Evolutionary conservation across 2,797 vertebrate genomes (phyloP).

Genomic region (Urocyon cinereoargenteus): DNA sequence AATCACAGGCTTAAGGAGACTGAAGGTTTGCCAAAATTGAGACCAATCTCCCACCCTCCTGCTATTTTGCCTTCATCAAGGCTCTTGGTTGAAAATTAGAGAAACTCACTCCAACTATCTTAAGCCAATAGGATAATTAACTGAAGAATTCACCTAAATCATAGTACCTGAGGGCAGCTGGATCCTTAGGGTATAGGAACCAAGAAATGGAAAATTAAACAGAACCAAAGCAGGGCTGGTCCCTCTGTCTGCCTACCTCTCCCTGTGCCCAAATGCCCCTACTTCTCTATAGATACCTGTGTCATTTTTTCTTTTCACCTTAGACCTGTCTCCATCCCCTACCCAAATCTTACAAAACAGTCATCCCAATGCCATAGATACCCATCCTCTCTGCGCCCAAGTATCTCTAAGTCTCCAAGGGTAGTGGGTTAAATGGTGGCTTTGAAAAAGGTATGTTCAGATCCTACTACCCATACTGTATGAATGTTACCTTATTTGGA

Average conservation of each 20-base stretch:
- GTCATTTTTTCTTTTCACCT: background rate
- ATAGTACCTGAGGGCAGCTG: background rate
- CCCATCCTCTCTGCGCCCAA: background rate
- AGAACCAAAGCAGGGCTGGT: background rate
- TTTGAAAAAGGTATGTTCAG: background rate
- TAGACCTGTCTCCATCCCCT: background rate
- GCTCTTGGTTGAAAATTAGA: background rate
- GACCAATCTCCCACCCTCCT: background rate
- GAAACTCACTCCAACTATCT: background rate
- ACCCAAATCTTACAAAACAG: background rate
- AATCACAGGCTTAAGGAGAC: background rate
- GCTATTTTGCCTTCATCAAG: background rate
- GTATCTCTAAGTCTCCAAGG: background rate
- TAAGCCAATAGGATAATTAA: background rate
- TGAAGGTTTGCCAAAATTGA: background rate
- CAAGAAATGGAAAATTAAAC: background rate
- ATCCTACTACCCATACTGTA: background rate
- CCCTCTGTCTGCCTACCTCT: background rate
- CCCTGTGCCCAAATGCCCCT: background rate
- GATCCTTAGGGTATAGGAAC: background rate
- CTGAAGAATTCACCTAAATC: background rate
- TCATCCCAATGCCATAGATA: background rate
- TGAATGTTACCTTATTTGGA: background rate
- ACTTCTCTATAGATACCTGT: background rate
- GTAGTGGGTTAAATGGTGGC: background rate